These are phyloP conservation scores for Phenganax subtilis DNA, from an alignment of 92 coral and sea anemone species.

Conservation along the genomic window DNA sequence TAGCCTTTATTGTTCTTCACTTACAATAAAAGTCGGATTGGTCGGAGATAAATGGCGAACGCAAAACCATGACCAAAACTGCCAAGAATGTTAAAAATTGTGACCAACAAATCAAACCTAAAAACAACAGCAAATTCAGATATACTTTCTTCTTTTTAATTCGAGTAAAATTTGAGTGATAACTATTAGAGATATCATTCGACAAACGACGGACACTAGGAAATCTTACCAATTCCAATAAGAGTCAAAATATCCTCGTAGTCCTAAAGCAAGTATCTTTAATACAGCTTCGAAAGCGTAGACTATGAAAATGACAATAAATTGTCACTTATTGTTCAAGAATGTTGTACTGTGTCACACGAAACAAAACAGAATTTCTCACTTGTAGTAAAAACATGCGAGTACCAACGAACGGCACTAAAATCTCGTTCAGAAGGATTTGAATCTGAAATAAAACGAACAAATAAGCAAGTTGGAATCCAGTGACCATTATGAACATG, in stretches of 20 bases:
- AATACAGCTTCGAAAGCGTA: constrained; percentile 78
- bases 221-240: constrained; percentile 78
- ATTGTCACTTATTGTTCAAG: too few species aligned
- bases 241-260: constrained; percentile 62
- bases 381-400: constrained; percentile 32
- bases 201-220: background rate
- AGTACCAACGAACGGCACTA: background rate
- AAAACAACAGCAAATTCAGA: constrained; percentile 6
- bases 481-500: background rate
- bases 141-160: background rate
- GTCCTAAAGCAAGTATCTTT: constrained; percentile 74
- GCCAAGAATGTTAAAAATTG: constrained; percentile 77
- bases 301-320: constrained; percentile 36
- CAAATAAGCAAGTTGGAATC: background rate
- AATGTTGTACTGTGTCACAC: background rate
- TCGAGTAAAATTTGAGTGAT: too few species aligned
- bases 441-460: background rate
- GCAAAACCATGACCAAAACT: constrained; percentile 60
- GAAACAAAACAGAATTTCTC: constrained; percentile 6
- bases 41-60: constrained; percentile 77
- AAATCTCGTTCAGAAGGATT: constrained; percentile 20
- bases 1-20: constrained; percentile 20
- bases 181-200: background rate
- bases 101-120: constrained; percentile 90
- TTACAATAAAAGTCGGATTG: constrained; percentile 81